Evolutionary conservation across 2,113 vertebrate species (phyloP).

Genomic region (Cyprichromis sp.): DNA sequence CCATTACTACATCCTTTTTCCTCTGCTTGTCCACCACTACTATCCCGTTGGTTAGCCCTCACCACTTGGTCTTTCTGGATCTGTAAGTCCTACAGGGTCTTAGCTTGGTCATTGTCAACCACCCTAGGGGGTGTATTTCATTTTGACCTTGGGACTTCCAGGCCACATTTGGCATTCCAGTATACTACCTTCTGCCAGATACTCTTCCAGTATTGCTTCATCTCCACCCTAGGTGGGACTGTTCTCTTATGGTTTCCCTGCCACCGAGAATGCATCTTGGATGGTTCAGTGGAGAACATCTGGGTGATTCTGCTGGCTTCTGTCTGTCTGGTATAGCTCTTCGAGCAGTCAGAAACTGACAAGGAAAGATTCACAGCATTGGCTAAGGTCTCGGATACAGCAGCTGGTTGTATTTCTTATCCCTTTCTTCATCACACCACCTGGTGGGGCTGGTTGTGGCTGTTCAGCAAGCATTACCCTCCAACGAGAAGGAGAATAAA

Average conservation of each 20-base stretch:
- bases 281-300: not conserved
- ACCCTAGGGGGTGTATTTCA: not conserved
- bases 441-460: not conserved
- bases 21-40: not conserved
- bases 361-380: not conserved
- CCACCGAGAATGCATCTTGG: not conserved
- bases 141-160: not conserved
- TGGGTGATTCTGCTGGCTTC: not conserved
- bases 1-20: not conserved
- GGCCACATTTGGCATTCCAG: not conserved
- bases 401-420: not conserved
- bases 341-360: not conserved
- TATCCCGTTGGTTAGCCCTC: not conserved
- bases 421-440: not conserved
- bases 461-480: not conserved
- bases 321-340: not conserved
- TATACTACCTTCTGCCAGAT: not conserved
- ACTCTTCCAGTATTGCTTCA: not conserved
- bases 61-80: not conserved
- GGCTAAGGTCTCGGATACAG: not conserved
- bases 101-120: not conserved
- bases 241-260: not conserved
- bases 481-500: not conserved
- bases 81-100: not conserved
- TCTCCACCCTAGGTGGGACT: not conserved